A percentile compares a stretch with the other conserved stretches of the same genome.
Conservation (phyloP, 2,797 vertebrate genomes). For the Pantherophis alleghaniensis region DNA sequence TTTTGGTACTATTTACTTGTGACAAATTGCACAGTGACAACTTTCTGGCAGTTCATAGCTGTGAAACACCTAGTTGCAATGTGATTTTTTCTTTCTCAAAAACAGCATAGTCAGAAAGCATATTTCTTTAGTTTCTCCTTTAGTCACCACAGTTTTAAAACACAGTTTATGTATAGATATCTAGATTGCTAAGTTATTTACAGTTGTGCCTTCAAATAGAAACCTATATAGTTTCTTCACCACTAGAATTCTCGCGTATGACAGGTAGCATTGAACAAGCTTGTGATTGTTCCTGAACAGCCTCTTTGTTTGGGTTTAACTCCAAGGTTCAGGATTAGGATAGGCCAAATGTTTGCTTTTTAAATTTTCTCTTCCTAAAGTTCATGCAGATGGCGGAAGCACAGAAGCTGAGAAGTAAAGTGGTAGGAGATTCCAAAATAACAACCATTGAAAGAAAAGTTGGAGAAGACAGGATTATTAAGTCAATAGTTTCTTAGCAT, state of each 20-base stretch:
- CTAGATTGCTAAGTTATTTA: neutral
- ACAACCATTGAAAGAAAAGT: neutral
- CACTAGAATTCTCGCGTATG: neutral
- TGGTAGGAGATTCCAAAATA: neutral
- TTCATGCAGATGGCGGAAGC: neutral
- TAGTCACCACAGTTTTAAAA: conserved; percentile 17
- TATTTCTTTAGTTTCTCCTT: neutral
- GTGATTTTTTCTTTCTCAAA: neutral
- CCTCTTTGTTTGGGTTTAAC: neutral
- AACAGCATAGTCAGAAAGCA: conserved; percentile 26
- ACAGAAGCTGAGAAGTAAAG: neutral
- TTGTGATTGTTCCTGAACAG: neutral
- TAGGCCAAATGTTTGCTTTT: neutral
- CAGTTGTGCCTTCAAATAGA: neutral
- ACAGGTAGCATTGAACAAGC: neutral
- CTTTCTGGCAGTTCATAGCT: conserved; percentile 1
- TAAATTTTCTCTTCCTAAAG: neutral
- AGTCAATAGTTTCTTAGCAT: neutral
- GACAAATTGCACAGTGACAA: conserved; percentile 7
- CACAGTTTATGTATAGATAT: neutral
- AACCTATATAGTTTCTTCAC: neutral
- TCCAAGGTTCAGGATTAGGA: neutral
- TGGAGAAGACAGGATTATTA: neutral
- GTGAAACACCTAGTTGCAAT: neutral
- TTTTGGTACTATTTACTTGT: conserved; percentile 19